Evolutionary conservation across 2,888 invertebrate genomes (phyloP), one percentile per base, ranked within the genome.

Genomic region (Brachyopa scutellaris): DNA sequence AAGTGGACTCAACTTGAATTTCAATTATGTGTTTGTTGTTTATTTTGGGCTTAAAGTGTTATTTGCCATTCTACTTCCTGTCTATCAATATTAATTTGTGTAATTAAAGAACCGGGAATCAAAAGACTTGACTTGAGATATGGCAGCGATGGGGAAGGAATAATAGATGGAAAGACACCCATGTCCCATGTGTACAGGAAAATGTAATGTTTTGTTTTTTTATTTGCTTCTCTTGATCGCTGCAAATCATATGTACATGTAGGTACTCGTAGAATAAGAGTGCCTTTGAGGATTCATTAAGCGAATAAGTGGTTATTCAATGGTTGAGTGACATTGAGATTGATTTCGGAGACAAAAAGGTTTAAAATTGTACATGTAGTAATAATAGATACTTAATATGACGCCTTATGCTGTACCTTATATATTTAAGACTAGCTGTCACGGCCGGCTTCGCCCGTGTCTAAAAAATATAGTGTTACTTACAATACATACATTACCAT

Each of bases 81-180:
- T 36, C 47, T 9, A 62, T 62, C 62, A 62, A 36, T 33, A 47
- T 47, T 62, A 42, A 59, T 59, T 59, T 40, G 19, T 51, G 17
- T 19, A 59, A 42, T 59, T 11, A 42, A 19, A 8, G 31, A 40
- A 59, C 42, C 17, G 31, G 17, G 11, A 59, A 42, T 42, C 42
- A 29, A 8, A 42, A 21, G 15, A 26, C 47, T 47, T 47, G 17
- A 19, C 29, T 59, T 42, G 57, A 17, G 6, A 26, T 7, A 13
- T n/a, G 38, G 17, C 17, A 23, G 8, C 7, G 13, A 26, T 13
- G 26, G 26, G 26, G 3, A 13, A 11, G 1, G 13, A 26, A 13
- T 7, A 13, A 11, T 23, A 45, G n/a, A 42, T 19, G 21, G 11
- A 23, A 3, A 47, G 6, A 11, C 5, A 21, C 17, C 1, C 6